Conservation (phyloP, 1,140 invertebrate species). For the Rhagoletis zephyria region DNA sequence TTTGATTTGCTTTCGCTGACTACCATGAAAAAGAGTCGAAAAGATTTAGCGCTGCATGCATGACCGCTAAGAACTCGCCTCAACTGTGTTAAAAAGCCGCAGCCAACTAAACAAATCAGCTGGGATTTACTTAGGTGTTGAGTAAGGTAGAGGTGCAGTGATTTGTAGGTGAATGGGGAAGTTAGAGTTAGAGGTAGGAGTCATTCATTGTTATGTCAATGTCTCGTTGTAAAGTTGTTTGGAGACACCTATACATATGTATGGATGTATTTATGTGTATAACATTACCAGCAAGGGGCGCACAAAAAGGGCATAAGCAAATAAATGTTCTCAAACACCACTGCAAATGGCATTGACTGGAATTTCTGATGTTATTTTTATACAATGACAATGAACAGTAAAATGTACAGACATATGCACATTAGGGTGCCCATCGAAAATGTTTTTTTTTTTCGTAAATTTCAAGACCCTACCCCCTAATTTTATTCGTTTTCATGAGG, state of each 20-base stretch:
- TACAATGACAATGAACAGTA: slow-evolving; percentile 44
- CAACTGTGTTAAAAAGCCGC: not conserved
- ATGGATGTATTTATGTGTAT: too few relatives aligned
- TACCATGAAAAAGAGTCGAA: not conserved
- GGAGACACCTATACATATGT: too few relatives aligned
- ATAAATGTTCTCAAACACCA: not conserved
- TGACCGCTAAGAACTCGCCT: not conserved
- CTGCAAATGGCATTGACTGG: slow-evolving; percentile 9
- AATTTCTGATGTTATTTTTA: slow-evolving; percentile 47
- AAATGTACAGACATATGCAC: slow-evolving; percentile 6
- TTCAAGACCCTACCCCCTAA: too few relatives aligned
- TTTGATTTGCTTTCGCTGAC: not conserved
- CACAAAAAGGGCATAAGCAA: not conserved
- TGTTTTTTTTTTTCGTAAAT: too few relatives aligned
- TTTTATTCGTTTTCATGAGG: too few relatives aligned
- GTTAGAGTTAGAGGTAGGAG: not conserved
- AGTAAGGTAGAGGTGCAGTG: not conserved
- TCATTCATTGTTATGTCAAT: slow-evolving; percentile 38
- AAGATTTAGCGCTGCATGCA: not conserved
- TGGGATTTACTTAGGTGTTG: not conserved
- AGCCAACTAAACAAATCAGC: not conserved
- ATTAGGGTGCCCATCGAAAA: too few relatives aligned
- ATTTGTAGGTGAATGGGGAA: not conserved
- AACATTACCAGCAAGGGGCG: not conserved
- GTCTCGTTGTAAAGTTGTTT: not conserved